Base-by-base conservation (phyloP, 2,113 vertebrate genomes). In the Antechinus stuartii region DNA sequence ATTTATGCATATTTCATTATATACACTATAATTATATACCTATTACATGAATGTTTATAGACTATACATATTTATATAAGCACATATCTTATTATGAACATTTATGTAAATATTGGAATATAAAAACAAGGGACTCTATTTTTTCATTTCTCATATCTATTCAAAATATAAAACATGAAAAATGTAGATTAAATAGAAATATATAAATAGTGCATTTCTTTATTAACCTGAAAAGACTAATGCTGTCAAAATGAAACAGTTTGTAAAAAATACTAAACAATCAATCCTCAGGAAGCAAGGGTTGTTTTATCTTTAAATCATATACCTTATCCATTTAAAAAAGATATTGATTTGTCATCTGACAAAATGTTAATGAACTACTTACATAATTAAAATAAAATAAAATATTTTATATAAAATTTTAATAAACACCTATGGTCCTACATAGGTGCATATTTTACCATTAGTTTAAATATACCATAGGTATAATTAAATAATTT, bases 331-430 rank as follows among this genome's bases (percentile, higher is more conserved):
- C 3, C 27, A 68, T 27, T 54, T 90, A 6, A 91, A 89, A 53
- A 61, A 61, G 11, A 89, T 42, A 8, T 26, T 49, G 11, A 92
- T 92, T 76, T 93, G 47, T 12, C 84, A 19, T 92, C n/a, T 3
- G 8, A 89, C 92, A 30, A 42, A 93, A 35, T 46, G 23, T 24
- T 61, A 61, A 52, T 49, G 84, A 95, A 93, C 10, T 89, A n/a
- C 23, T 76, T 24, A 50, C 30, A 91, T 57, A 91, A 56, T 91
- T 68, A 90, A 26, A 46, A 95, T n/a, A 91, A 95, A 92, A 90
- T 68, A 30, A 93, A 95, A 35, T 93, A 42, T 7, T 76, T 93
- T 94, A 91, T 53, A 54, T 5, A 89, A 49, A 24, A 57, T 91
- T 50, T 53, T 94, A 16, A 95, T 57, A 53, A 89, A 26, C 56